Conservation (phyloP, 1,140 invertebrate genomes). For the Lucilia cuprina region DNA sequence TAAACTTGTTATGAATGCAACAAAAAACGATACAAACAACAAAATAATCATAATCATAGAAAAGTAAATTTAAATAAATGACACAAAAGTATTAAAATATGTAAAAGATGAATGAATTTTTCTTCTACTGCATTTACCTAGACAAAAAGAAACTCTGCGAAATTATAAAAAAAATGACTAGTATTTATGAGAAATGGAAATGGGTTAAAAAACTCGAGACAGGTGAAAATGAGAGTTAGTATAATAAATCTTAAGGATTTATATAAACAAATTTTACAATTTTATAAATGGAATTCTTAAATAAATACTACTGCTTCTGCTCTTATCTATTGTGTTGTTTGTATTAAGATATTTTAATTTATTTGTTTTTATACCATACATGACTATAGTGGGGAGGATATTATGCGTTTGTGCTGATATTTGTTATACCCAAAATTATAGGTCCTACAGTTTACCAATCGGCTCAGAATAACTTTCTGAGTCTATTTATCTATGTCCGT, state of each 20-base stretch:
- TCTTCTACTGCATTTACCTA: not conserved
- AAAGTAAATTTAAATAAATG: slow-evolving; percentile 14
- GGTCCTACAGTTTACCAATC: too few relatives aligned
- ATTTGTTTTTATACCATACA: too few relatives aligned
- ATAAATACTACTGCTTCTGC: too few relatives aligned
- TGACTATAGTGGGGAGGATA: too few relatives aligned
- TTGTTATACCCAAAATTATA: too few relatives aligned
- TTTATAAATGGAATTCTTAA: not conserved
- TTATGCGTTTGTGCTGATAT: too few relatives aligned
- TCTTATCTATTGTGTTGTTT: too few relatives aligned
- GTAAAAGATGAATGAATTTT: not conserved
- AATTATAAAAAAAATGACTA: not conserved
- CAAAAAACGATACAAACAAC: not conserved
- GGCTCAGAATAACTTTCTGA: too few relatives aligned
- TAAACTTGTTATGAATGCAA: not conserved
- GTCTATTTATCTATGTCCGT: too few relatives aligned
- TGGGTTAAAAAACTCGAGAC: not conserved
- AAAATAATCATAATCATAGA: not conserved
- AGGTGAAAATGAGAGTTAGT: not conserved
- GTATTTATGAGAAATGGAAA: too few relatives aligned
- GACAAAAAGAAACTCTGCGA: not conserved
- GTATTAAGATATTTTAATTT: too few relatives aligned
- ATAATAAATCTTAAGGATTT: not conserved
- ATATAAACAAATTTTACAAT: not conserved
- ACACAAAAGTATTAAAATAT: slow-evolving; percentile 2